phyloP scores from a whole-genome alignment of 2,797 vertebrate species.

The Danio jaintianensis region DNA sequence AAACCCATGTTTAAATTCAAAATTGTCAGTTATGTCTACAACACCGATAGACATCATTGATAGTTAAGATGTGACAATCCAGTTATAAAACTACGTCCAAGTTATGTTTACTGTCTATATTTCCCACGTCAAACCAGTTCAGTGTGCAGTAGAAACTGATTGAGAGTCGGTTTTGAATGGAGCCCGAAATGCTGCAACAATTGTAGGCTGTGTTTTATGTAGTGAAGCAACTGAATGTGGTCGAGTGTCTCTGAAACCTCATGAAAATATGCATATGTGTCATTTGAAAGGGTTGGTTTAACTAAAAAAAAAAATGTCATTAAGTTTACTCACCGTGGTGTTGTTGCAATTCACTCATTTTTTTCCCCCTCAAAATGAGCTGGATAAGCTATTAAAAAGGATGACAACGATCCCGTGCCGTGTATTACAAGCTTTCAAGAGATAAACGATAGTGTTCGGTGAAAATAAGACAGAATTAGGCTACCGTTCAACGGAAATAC shows the following conservation, averaged over 20 bases:
- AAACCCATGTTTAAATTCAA: neutral
- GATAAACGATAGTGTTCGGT: too few relatives aligned
- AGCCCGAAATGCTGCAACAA: conserved; percentile 46
- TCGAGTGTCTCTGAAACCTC: neutral
- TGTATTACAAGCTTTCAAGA: too few relatives aligned
- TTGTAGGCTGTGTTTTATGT: neutral
- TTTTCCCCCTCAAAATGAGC: too few relatives aligned
- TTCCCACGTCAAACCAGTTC: neutral
- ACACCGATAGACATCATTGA: neutral
- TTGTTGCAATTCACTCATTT: too few relatives aligned
- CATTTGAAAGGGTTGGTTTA: neutral
- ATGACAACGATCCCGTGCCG: too few relatives aligned
- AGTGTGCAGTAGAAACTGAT: conserved; percentile 18
- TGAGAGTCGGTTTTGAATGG: conserved; percentile 13
- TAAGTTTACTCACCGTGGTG: too few relatives aligned
- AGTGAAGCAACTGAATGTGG: conserved; percentile 21
- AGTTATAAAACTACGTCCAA: neutral
- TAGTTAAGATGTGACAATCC: neutral
- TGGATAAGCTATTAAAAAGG: too few relatives aligned
- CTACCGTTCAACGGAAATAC: too few relatives aligned
- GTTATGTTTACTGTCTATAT: neutral
- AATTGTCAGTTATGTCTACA: neutral
- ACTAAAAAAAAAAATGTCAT: too few relatives aligned
- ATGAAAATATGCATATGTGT: conserved; percentile 34
- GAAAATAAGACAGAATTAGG: too few relatives aligned